Evolutionary conservation across 53 echinoderm and acorn worm species (phyloP), one percentile per base, ranked within the genome.

Genomic region (Hippasteria phrygiana): DNA sequence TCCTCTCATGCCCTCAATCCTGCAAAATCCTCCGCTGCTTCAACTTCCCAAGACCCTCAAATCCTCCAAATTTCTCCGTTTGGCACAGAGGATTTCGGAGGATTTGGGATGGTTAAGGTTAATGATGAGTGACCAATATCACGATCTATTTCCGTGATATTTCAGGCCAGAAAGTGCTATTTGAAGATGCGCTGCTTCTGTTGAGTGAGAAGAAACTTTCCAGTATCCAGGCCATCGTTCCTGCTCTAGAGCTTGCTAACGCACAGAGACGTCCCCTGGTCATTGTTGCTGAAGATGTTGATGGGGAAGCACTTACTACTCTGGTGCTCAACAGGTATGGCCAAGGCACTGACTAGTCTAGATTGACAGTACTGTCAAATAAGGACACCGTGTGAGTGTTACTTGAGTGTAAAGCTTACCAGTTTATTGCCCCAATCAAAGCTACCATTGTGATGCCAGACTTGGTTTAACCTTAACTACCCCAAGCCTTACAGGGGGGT

Each of bases 121-220:
- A n/a, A n/a, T n/a, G n/a, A n/a, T n/a, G n/a, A n/a, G n/a, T 41
- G 9, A 36, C 17, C 11, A 35, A 36, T 66, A 33, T 10, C 64
- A 64, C 39, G 45, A 74, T n/a, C n/a, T n/a, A 43, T 74, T 40
- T 14, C 16, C 34, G 16, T n/a, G 45, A 20, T 3, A 9, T 74
- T 74, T 10, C 74, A 95, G 97, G 97, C 50, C 97, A 97, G 85
- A 97, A 97, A 71, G 95, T 97, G 18, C 92, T 93, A 45, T 97
- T 90, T 76, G 93, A 97, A 50, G 97, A 97, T 83, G 97, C 97
- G 10, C 93, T 97, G 50, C 87, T 97, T 20, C 54, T 97, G 32
- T 75, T 97, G 24, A 80, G 92, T 55, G 97, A 95, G 77, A 97
- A 97, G 95, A 97, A 97, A 71, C 91, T 97, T 29, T 97, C 97